Evolutionary conservation across 2,888 invertebrate species (phyloP), one percentile per base, ranked within the genome.

Genomic region (Oligia fasciuncula): DNA sequence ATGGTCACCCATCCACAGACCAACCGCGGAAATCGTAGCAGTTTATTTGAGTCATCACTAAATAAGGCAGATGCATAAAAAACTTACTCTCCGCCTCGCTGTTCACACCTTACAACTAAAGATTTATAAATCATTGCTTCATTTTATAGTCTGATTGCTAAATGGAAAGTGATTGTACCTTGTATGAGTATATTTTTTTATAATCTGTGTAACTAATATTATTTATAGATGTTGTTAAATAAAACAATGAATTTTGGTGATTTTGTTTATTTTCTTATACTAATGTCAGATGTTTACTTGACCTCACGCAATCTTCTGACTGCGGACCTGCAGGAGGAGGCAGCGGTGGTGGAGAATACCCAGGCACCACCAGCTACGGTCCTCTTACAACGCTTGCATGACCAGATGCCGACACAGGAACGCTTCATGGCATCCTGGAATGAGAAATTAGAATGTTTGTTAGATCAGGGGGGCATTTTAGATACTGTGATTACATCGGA

Each of bases 301-400:
- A 97, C 97, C 98, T 99, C 99, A 94, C 99, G 98, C 93, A 99
- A 98, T 97, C 99, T 98, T 95, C 99, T 98, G 89, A 99, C 99
- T 87, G 99, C 99, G 87, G 99, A 99, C 93, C 99, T 97, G 90
- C 99, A 99, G 84, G 99, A 99, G 76, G 99, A 99, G 76, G 99
- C 99, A 79, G 99, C 99, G 46, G 99, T 99, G 86, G 99, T 99
- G 62, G 99, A 98, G 97, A 99, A 99, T 65, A 99, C 99, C 98
- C 99, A 99, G 40, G 99, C 99, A 90, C 99, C 99, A 91, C 99
- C 99, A 89, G 98, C 99, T 83, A 99, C 99, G 73, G 98, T 98
- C 94, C 99, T 98, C 95, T 99, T 99, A 97, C 99, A 99, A 80
- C 99, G 98, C 96, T 99, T 98, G 97, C 99, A 99, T 63, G 98